Evolutionary conservation across 2,113 vertebrate genomes (phyloP).

Genomic region (Talpa occidentalis): DNA sequence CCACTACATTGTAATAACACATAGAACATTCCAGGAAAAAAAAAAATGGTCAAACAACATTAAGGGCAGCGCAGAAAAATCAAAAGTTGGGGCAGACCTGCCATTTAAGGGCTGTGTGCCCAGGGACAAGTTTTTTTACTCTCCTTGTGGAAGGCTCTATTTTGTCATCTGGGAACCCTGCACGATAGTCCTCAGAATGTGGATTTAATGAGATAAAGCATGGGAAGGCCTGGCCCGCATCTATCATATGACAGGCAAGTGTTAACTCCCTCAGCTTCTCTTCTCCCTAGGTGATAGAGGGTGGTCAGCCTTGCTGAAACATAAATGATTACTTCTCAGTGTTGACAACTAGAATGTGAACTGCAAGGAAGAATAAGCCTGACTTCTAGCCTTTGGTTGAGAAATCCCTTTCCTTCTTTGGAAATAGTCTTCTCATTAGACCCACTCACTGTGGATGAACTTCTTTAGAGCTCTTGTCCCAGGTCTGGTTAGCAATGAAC

Average conservation of each 20-base stretch:
- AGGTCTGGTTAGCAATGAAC: not conserved
- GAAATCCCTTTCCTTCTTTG: not conserved
- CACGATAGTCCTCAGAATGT: not conserved
- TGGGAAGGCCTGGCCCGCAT: not conserved
- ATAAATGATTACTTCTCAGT: not conserved
- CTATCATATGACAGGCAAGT: not conserved
- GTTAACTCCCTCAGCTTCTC: not conserved
- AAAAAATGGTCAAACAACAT: not conserved
- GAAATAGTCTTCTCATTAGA: not conserved
- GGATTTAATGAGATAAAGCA: not conserved
- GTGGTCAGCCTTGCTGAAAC: not conserved
- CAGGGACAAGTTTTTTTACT: not conserved
- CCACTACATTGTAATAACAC: not conserved
- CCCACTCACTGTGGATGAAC: not conserved
- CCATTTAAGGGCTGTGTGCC: not conserved
- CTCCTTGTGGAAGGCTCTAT: not conserved
- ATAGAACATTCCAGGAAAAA: constrained; percentile 9
- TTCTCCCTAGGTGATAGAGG: constrained; percentile 1
- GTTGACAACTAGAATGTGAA: not conserved
- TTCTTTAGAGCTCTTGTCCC: not conserved
- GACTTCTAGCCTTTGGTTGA: not conserved
- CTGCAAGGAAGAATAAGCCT: not conserved
- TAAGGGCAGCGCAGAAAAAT: not conserved
- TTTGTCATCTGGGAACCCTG: not conserved
- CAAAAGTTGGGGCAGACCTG: not conserved